Evolutionary conservation across 2,888 invertebrate species (phyloP), one percentile per base, ranked within the genome.

Genomic region (Diplazon laetatorius): DNA sequence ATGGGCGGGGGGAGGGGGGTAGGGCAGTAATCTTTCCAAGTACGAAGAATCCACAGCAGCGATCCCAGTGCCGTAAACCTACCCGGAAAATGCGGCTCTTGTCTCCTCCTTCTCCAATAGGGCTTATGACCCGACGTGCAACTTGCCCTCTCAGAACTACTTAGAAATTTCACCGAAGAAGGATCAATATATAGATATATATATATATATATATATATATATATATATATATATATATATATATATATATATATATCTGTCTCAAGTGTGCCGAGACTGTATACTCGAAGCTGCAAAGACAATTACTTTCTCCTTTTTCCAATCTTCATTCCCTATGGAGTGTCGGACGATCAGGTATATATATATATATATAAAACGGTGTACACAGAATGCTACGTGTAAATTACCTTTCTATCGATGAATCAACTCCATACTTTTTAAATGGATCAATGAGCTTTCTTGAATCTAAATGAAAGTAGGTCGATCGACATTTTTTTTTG

Each of bases 231-330:
- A n/a, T n/a, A n/a, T n/a, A n/a, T n/a, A n/a, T n/a, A n/a, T n/a
- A n/a, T n/a, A n/a, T n/a, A n/a, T n/a, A n/a, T n/a, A n/a, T n/a
- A 42, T 52, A 62, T 76, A 62, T 72, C 76, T 62, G 76, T 76
- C 71, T 76, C 76, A 65, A 76, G 76, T 76, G 55, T 46, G 65
- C 50, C 59, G 20, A 9, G 25, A 37, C 16, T 46, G 6, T 55
- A 69, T 69, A 57, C 60, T 52, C 50, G 55, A 57, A 76, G 63
- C 57, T 48, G 55, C 57, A 55, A 62, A 62, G 62, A 37, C 76
- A 76, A 72, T 62, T 76, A 55, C 44, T 48, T 37, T 12, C 18
- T 18, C 37, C 25, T 52, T 30, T 57, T 57, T 22, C 10, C 16
- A n/a, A n/a, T 14, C 10, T 18, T 65, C 46, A 16, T 18, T 59